phyloP scores from a whole-genome alignment of 2,888 invertebrate species.

The Belgica antarctica region DNA sequence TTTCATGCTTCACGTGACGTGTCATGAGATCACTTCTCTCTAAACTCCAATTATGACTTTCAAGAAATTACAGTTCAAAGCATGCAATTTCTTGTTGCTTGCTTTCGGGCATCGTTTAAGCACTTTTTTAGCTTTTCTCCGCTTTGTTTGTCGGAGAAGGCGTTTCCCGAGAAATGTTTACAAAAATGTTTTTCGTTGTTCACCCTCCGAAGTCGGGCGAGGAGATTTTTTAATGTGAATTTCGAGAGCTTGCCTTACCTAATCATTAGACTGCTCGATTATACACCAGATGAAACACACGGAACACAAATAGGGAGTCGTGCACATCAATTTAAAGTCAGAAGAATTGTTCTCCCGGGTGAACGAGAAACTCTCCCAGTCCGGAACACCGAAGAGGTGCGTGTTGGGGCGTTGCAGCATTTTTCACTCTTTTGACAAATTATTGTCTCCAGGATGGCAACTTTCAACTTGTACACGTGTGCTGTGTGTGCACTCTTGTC shows the following conservation, averaged over 20 bases:
- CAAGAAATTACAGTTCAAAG: constrained; percentile 22
- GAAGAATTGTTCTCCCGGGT: neutral
- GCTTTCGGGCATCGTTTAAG: constrained; percentile 29
- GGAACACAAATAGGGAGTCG: constrained; percentile 26
- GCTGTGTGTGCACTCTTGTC: no score
- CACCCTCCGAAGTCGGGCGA: constrained; percentile 30
- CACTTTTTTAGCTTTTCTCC: neutral
- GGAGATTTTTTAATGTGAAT: constrained; percentile 14
- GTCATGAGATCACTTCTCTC: neutral
- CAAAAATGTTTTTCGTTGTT: constrained; percentile 24
- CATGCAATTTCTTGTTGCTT: constrained; percentile 35
- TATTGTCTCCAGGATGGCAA: constrained; percentile 11
- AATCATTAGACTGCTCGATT: constrained; percentile 41
- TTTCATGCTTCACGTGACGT: neutral
- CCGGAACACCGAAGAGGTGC: constrained; percentile 42
- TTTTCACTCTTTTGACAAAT: constrained; percentile 29
- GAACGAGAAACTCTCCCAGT: neutral
- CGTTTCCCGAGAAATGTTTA: constrained; percentile 24
- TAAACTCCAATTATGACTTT: constrained; percentile 37
- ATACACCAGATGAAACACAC: neutral
- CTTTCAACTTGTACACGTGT: constrained; percentile 27
- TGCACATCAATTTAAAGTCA: constrained; percentile 28
- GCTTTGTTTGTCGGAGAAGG: no score
- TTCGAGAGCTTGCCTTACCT: constrained; percentile 32
- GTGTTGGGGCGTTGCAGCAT: constrained; percentile 44